A percentile compares a stretch with the other conserved stretches of the same genome.
Conservation (phyloP, 2,113 vertebrate genomes). For the Tapirus terrestris region DNA sequence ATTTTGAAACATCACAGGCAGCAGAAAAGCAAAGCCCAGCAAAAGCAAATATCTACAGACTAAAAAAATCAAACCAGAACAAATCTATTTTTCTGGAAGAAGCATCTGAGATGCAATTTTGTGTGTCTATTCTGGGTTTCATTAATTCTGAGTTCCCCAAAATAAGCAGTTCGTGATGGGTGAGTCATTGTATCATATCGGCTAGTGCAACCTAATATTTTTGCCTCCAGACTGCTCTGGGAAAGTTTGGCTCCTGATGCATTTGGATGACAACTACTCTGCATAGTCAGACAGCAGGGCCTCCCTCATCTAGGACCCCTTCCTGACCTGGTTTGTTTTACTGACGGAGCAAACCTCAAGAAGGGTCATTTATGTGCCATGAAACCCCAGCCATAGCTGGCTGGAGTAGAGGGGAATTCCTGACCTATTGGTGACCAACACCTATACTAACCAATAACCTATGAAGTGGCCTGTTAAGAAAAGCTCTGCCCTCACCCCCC, state of each 20-base stretch:
- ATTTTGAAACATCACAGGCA: slow-evolving; percentile 52
- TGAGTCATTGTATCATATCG: not conserved
- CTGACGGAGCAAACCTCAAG: not conserved
- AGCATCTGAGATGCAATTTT: not conserved
- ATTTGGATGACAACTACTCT: not conserved
- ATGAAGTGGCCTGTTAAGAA: not conserved
- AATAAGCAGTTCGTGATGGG: not conserved
- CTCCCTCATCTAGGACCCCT: not conserved
- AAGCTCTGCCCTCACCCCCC: not conserved
- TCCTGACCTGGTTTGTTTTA: not conserved
- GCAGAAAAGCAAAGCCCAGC: slow-evolving; percentile 1
- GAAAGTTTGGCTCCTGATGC: not conserved
- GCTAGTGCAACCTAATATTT: not conserved
- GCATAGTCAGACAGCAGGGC: not conserved
- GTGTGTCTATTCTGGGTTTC: not conserved
- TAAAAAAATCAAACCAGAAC: slow-evolving; percentile 25
- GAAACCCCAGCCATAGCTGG: not conserved
- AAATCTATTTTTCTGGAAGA: not conserved
- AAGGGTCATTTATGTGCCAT: not conserved
- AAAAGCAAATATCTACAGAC: slow-evolving; percentile 25
- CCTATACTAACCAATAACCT: not conserved
- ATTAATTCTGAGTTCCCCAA: slow-evolving; percentile 2
- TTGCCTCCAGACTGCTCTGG: not conserved
- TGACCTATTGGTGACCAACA: not conserved
- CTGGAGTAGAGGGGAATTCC: not conserved